These are phyloP conservation scores for Carcina quercana DNA, from an alignment of 2,888 invertebrate genomes.

Conservation along the genomic window DNA sequence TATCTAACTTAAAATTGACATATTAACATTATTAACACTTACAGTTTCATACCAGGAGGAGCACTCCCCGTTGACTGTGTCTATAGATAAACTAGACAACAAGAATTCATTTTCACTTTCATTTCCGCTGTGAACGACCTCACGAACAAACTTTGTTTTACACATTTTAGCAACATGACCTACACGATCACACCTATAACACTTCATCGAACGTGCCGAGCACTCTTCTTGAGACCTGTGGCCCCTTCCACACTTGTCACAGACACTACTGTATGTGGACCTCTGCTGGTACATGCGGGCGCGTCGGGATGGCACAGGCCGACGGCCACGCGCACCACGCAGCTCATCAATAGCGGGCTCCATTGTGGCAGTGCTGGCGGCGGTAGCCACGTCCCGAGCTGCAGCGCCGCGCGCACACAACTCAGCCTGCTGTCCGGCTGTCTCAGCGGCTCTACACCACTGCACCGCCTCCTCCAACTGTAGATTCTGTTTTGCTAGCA, in stretches of 20 bases:
- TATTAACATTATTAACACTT: not conserved
- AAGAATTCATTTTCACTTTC: conserved; percentile 1
- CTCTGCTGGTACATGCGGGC: not conserved
- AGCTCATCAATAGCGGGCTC: too few species aligned
- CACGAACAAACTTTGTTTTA: not conserved
- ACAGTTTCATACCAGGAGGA: conserved; percentile 1
- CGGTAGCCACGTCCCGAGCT: too few species aligned
- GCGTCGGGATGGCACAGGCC: too few species aligned
- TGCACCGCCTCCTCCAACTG: conserved; percentile 8
- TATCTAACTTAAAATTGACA: conserved; percentile 8
- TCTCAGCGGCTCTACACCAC: conserved; percentile 10
- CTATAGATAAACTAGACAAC: conserved; percentile 3
- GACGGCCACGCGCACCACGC: not conserved
- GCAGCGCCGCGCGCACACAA: too few species aligned
- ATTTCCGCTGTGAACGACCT: not conserved
- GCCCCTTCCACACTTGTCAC: not conserved
- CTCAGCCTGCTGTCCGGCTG: conserved; percentile 6
- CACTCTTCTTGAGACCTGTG: conserved; percentile 1
- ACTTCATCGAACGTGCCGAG: not conserved
- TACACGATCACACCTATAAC: conserved; percentile 4
- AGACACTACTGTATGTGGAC: not conserved
- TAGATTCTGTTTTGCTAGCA: conserved; percentile 4
- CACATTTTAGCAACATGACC: conserved; percentile 5
- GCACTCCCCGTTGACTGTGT: not conserved
- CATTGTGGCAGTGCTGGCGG: too few species aligned